A percentile compares a stretch with the other conserved stretches of the same genome.
Evolutionary conservation across 30 jellyfish, hydroid and myxozoan species (phyloP).

Genomic region (Aurelia aurita): DNA sequence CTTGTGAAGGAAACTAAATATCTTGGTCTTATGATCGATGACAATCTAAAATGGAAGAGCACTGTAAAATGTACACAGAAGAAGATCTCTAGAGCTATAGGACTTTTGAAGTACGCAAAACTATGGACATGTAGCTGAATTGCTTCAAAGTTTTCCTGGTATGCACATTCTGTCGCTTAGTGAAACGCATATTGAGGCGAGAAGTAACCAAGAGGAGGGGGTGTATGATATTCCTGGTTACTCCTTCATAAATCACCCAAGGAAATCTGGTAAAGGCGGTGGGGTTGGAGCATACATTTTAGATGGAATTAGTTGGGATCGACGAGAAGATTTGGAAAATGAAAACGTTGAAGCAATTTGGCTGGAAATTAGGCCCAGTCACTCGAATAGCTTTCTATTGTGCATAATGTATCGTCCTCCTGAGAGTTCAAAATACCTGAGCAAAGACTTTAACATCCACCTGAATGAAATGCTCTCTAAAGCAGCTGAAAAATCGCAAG

Average conservation of each 20-base stretch:
- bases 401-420: slow-evolving; percentile 60
- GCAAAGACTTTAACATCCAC: slow-evolving; percentile 44
- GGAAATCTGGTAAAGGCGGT: no score
- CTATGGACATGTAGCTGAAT: slow-evolving; percentile 28
- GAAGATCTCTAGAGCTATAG: no score
- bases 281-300: no score
- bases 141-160: slow-evolving; percentile 53
- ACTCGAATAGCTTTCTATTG: slow-evolving; percentile 23
- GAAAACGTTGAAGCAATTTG: slow-evolving; percentile 50
- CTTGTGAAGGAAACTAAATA: no score
- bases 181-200: slow-evolving; percentile 54
- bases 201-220: slow-evolving; percentile 28
- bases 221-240: slow-evolving; percentile 39
- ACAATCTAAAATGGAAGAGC: no score
- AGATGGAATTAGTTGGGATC: slow-evolving; percentile 58
- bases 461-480: slow-evolving; percentile 53
- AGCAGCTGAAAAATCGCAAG: slow-evolving; percentile 56
- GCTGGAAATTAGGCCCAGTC: slow-evolving; percentile 35
- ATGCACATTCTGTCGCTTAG: slow-evolving; percentile 26
- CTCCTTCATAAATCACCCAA: slow-evolving; percentile 40
- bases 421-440: slow-evolving; percentile 48
- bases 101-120: no score
- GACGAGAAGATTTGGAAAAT: slow-evolving; percentile 51
- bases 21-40: no score
- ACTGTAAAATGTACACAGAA: no score